Evolutionary conservation across 2,113 vertebrate genomes (phyloP), one percentile per base, ranked within the genome.

Genomic region (Dolichallabes microphthalmus): DNA sequence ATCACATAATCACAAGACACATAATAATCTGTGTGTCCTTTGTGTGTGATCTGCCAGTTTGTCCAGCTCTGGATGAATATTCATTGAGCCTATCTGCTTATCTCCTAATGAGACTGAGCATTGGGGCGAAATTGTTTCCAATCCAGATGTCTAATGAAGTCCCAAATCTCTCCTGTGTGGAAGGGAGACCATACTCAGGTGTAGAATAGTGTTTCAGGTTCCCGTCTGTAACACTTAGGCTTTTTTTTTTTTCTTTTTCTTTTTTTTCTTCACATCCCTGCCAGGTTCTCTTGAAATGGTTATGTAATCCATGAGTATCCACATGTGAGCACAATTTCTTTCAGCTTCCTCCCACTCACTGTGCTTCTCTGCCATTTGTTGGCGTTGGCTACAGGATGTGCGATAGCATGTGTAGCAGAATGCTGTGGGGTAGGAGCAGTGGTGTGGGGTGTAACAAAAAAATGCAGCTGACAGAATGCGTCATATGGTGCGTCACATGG

Each of bases 281-380:
- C 19, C 58, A 66, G 71, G 25, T 82, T 14, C 45, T 82, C 61
- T 35, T 76, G 58, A 86, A 66, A 20, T 45, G 85, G 76, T 76
- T 86, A 55, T 86, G 84, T 68, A 85, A 80, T 85, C 53, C 22
- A 50, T 71, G 63, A 80, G 63, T 50, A 80, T 78, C 75, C 76
- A 32, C 60, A 52, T 82, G 30, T 75, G 69, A 76, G 25, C 85
- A 17, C 57, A 66, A 27, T 64, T 39, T 25, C 55, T 85, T 58
- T 69, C 87, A 77, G 61, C 64, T 82, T 69, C 61, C 85, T 57
- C 80, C 74, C 39, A 77, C 80, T 30, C 63, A 8, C 12, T 58
- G 57, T 85, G 76, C 32, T 35, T 79, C 69, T 64, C 68, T 82
- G 63, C 68, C 74, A 57, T 80, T 79, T 81, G 39, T 32, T 73